Evolutionary conservation across 2,113 vertebrate species (phyloP).

Genomic region (Arenaria interpres): DNA sequence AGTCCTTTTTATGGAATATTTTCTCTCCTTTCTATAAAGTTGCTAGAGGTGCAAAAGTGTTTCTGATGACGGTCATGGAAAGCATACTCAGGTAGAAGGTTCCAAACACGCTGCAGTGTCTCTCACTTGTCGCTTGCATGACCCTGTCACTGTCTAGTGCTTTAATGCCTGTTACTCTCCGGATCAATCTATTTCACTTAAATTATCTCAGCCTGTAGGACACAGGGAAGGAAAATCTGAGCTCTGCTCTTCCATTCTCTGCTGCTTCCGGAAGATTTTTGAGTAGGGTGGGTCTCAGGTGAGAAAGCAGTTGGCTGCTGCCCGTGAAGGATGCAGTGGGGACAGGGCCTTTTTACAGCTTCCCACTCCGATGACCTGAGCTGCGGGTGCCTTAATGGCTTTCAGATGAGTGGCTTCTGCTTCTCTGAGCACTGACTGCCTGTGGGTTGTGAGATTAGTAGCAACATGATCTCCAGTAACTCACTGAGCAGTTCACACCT

Average conservation of each 20-base stretch:
- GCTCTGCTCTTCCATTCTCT: background rate
- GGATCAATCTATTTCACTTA: background rate
- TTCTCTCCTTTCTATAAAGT: background rate
- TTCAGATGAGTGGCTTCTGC: background rate
- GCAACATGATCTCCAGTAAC: background rate
- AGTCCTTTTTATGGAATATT: background rate
- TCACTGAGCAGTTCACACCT: background rate
- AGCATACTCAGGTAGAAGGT: background rate
- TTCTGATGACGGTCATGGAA: background rate
- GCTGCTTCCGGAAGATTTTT: background rate
- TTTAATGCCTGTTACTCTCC: background rate
- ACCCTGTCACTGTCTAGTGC: background rate
- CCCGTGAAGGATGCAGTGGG: rapidly evolving
- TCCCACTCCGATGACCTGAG: background rate
- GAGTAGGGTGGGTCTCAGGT: background rate
- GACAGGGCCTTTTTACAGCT: background rate
- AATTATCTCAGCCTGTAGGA: background rate
- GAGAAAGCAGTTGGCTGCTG: background rate
- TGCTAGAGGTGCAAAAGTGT: background rate
- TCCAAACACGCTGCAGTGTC: rapidly evolving
- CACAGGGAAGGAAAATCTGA: background rate
- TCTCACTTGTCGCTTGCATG: rapidly evolving
- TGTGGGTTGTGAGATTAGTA: background rate
- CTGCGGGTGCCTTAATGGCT: background rate
- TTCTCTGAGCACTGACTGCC: background rate